Base-by-base conservation (phyloP, 2,797 vertebrate species). In the Crocodylus rhombifer region DNA sequence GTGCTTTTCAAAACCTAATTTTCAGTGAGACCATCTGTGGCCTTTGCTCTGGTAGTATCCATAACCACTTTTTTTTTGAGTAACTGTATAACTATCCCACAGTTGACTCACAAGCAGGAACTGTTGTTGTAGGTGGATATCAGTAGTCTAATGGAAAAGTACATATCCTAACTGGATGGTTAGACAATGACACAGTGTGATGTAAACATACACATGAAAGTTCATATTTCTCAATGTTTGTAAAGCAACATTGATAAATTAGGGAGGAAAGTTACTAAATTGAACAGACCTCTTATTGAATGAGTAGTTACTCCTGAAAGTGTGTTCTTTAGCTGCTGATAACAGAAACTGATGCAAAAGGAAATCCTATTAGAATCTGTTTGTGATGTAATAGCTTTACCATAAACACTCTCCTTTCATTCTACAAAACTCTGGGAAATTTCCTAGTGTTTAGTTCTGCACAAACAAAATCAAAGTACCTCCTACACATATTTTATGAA, bases 81-180 rank as follows among this genome's bases (percentile, higher is more conserved):
- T 51, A 51, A 51, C 42, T 11, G 10, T 51, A 51, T 51, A 51
- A 51, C 42, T 51, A 51, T 51, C 42, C 42, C 42, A 51, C 42
- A 51, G 10, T 51, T 10, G 42, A 51, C 42, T 51, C 42, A 10
- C 42, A 51, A 51, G 42, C 42, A 51, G 9, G 42, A 51, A 51
- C 42, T 51, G 42, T 51, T 51, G 42, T 51, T 51, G 42, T 51
- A 51, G 42, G 42, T 51, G 42, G 10, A 51, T 15, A 21, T 4
- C 18, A n/a, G 6, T 33, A 83, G 89, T 77, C 7, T 23, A 67
- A 16, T 0, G 0, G 1, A 28, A 4, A 51, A 4, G 10, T 4
- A 80, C 2, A 91, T 85, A 64, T 2, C 51, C 0, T 14, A 58
- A 64, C 88, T 92, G 23, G 84, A 73, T 55, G 26, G 6, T 23